Conservation (phyloP, 2,113 vertebrate genomes). For the Oryzias curvinotus region DNA sequence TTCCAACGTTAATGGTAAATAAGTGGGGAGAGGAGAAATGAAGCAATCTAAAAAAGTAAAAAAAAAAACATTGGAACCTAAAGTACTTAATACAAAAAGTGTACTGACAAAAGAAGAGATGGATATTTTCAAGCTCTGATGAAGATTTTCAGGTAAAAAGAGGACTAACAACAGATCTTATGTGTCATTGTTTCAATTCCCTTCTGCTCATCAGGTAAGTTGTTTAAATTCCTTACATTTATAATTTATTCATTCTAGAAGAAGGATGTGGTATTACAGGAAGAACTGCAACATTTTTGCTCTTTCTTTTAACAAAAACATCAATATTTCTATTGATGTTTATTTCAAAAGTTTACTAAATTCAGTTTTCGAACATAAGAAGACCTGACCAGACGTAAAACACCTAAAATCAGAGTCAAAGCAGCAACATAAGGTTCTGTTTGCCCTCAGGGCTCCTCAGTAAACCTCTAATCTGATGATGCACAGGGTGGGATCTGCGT, state of each 20-base stretch:
- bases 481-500: slow-evolving; percentile 42
- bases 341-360: no score
- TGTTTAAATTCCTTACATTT: no score
- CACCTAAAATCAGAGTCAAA: slow-evolving; percentile 37
- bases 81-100: neutral
- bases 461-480: slow-evolving; percentile 37
- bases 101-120: no score
- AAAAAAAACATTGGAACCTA: slow-evolving; percentile 7
- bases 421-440: slow-evolving; percentile 16
- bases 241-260: no score
- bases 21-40: slow-evolving; percentile 7
- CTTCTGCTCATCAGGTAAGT: no score
- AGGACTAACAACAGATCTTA: neutral
- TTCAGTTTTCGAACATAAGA: no score
- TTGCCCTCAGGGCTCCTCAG: slow-evolving; percentile 22
- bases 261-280: no score
- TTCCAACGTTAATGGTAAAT: slow-evolving; percentile 4
- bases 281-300: no score
- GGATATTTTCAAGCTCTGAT: neutral
- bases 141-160: slow-evolving; percentile 14
- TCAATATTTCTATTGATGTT: no score
- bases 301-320: no score
- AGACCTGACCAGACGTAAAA: neutral
- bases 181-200: no score
- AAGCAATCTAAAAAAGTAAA: neutral